Percentiles rank a stretch among this genome's conserved stretches.
Conservation (phyloP, 2,888 invertebrate species). For the Caenorhabditis sp. region DNA sequence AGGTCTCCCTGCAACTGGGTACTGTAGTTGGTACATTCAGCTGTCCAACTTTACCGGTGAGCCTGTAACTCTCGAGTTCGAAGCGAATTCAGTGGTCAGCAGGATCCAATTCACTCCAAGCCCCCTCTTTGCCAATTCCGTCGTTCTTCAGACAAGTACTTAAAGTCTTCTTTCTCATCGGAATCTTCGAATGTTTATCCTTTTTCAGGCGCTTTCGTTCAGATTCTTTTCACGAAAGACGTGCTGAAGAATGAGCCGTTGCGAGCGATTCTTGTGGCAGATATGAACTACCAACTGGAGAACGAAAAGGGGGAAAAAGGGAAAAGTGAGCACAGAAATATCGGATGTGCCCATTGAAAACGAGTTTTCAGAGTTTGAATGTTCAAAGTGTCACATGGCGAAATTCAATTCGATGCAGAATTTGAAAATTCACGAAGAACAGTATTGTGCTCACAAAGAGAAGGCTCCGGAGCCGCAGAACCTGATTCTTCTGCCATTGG, state of each 20-base stretch:
- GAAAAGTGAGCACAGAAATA: conserved; percentile 8
- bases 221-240: conserved; percentile 50
- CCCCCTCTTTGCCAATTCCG: conserved; percentile 61
- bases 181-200: not conserved
- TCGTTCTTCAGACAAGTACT: conserved; percentile 50
- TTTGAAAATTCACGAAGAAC: conserved; percentile 56
- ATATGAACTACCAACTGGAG: conserved; percentile 37
- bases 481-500: conserved; percentile 31
- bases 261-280: conserved; percentile 38
- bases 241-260: conserved; percentile 13
- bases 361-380: conserved; percentile 55
- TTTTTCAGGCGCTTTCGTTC: conserved; percentile 20
- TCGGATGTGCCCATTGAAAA: not conserved
- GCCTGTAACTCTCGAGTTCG: conserved; percentile 31
- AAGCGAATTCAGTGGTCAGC: conserved; percentile 23
- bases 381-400: conserved; percentile 58
- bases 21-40: conserved; percentile 22
- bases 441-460: conserved; percentile 50
- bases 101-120: conserved; percentile 25
- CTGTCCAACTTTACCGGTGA: conserved; percentile 56
- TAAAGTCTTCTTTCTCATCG: not conserved
- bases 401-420: conserved; percentile 58
- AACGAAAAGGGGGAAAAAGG: conserved; percentile 10
- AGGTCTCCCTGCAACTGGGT: not conserved
- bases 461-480: conserved; percentile 1